These are phyloP conservation scores for Pseudopodoces humilis DNA, from an alignment of 2,113 vertebrate genomes.

Conservation along the genomic window DNA sequence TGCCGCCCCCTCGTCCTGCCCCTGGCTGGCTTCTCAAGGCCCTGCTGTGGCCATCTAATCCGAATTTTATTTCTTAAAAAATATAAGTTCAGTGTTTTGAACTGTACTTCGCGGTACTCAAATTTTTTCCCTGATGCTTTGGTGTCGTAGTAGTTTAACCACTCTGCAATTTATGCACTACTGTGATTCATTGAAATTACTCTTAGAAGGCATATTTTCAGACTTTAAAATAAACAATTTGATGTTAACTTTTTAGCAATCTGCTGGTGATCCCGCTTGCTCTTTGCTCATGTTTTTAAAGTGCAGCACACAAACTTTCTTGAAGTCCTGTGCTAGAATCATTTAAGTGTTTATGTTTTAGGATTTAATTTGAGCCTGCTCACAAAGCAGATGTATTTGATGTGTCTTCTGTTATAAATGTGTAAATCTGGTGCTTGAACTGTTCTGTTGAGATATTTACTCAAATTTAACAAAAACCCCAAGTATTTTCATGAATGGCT, in stretches of 20 bases:
- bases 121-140: accelerated
- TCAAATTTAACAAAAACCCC: background rate
- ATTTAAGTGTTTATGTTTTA: background rate
- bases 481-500: background rate
- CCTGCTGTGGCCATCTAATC: accelerated
- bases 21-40: background rate
- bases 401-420: background rate
- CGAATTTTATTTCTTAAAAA: background rate
- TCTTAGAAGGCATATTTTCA: background rate
- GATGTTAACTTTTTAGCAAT: background rate
- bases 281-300: background rate
- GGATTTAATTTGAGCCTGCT: background rate
- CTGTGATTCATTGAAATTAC: background rate
- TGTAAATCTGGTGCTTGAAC: background rate
- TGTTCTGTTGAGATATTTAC: background rate
- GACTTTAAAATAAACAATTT: too few relatives aligned
- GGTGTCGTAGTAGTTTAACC: background rate
- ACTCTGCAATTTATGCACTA: accelerated
- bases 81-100: accelerated
- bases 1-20: background rate
- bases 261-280: background rate
- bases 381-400: background rate
- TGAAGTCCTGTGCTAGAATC: background rate
- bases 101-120: accelerated
- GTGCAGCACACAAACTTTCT: accelerated